These are phyloP conservation scores for Henricia sp. DNA, from an alignment of 53 echinoderm and acorn worm species.

Conservation along the genomic window DNA sequence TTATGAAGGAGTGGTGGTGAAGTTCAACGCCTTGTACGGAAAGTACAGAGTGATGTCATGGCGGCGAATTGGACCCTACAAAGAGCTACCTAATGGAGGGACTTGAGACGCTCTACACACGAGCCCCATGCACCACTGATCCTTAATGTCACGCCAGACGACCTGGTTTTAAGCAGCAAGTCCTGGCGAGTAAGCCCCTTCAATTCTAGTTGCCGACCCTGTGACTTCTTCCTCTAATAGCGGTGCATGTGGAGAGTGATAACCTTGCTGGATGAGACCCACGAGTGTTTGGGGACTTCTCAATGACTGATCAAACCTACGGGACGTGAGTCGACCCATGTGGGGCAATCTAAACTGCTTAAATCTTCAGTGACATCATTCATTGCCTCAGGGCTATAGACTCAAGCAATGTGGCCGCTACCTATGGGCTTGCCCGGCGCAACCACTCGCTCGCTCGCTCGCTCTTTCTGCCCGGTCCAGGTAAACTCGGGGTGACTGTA, in stretches of 20 bases:
- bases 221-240: not conserved
- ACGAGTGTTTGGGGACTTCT: slow-evolving; percentile 51
- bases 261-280: not conserved
- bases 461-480: not conserved
- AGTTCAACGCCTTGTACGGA: slow-evolving; percentile 69
- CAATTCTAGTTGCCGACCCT: slow-evolving; percentile 47
- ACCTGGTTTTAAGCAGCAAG: slow-evolving; percentile 53
- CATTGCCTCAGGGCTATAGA: slow-evolving; percentile 46
- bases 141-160: slow-evolving; percentile 56
- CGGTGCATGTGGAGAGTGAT: not conserved
- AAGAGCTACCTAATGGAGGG: slow-evolving; percentile 53
- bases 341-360: slow-evolving; percentile 55
- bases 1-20: not conserved
- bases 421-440: slow-evolving; percentile 26
- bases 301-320: slow-evolving; percentile 54
- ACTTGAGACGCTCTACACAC: slow-evolving; percentile 26
- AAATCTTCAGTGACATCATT: slow-evolving; percentile 47
- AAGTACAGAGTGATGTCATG: slow-evolving; percentile 70
- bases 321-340: slow-evolving; percentile 32
- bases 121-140: slow-evolving; percentile 42
- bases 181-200: not conserved
- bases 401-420: slow-evolving; percentile 21
- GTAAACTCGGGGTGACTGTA: slow-evolving; percentile 50
- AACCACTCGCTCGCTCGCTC: not conserved
- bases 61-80: slow-evolving; percentile 20